Percentiles rank a stretch among this genome's conserved stretches.
Evolutionary conservation across 2,113 vertebrate genomes (phyloP).

Genomic region (Donacobius atricapilla): DNA sequence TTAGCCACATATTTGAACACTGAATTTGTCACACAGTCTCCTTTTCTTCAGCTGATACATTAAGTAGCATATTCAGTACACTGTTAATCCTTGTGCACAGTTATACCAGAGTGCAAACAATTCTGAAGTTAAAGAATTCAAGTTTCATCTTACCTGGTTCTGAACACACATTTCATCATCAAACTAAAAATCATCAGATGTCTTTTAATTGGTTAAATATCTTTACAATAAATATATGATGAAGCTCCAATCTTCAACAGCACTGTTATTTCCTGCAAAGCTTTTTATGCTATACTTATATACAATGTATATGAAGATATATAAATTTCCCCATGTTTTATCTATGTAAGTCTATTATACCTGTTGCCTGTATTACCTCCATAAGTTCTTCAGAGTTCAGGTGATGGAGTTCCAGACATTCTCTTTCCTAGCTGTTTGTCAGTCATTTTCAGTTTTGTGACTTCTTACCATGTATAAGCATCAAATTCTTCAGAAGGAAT

Average conservation of each 20-base stretch:
- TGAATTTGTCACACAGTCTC: background rate
- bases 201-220: background rate
- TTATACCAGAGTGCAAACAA: background rate
- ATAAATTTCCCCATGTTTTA: background rate
- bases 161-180: background rate
- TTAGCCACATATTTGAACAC: background rate
- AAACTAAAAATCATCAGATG: background rate
- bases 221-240: background rate
- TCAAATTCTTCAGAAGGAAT: background rate
- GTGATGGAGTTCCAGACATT: background rate
- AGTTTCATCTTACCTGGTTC: background rate
- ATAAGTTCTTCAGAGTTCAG: background rate
- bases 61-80: background rate
- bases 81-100: background rate
- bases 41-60: background rate
- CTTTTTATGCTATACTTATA: background rate
- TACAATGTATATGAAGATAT: background rate
- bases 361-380: background rate
- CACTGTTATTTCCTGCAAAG: background rate
- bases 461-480: background rate
- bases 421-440: background rate
- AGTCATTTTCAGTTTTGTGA: background rate
- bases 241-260: background rate
- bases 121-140: background rate
- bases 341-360: background rate